Evolutionary conservation across 2,888 invertebrate genomes (phyloP), one percentile per base, ranked within the genome.

Genomic region (Drosophila aldrichi): DNA sequence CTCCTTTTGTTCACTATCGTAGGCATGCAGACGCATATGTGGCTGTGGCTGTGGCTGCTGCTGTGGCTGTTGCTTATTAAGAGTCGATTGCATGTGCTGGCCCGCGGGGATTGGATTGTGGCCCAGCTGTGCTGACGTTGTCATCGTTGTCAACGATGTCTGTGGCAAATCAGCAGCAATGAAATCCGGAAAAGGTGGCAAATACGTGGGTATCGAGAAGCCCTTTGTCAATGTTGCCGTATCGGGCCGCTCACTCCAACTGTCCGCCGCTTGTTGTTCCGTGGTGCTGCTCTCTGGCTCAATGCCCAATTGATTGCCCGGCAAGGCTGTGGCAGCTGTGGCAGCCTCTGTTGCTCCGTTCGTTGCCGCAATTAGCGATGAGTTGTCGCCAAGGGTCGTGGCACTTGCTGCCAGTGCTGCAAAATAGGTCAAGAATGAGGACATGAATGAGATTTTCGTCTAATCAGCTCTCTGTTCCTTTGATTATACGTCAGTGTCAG

Each of bases 161-260:
- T 51, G 77, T 61, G 91, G 88, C 66, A 91, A 80, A 67, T 91
- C 90, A 46, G 89, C 91, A 44, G 91, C 81, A 38, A 91, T 82
- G 57, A 91, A 91, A 55, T 85, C 85, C 59, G 91, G 91, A 83
- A 86, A 90, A 16, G 90, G 91, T 69, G 91, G 91, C 82, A 91
- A 83, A 78, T 91, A 91, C 75, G 91, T 91, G 68, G 91, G 91
- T 81, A 91, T 91, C 29, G 91, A 91, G 69, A 91, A 91, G 41
- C 91, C 91, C 63, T 91, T 91, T 67, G 89, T 91, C 69, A 91
- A 63, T 34, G 90, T 91, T 54, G 91, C 91, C 41, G 91, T 88
- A 62, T 89, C 84, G n/a, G 87, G 82, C 7, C 77, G 60, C 49
- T 74, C 84, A 54, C 88, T 83, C 89, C 89, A 89, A 46, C 46